A percentile compares a stretch with the other conserved stretches of the same genome.
Conservation (phyloP, 2,888 invertebrate genomes). For the Spodoptera littoralis region DNA sequence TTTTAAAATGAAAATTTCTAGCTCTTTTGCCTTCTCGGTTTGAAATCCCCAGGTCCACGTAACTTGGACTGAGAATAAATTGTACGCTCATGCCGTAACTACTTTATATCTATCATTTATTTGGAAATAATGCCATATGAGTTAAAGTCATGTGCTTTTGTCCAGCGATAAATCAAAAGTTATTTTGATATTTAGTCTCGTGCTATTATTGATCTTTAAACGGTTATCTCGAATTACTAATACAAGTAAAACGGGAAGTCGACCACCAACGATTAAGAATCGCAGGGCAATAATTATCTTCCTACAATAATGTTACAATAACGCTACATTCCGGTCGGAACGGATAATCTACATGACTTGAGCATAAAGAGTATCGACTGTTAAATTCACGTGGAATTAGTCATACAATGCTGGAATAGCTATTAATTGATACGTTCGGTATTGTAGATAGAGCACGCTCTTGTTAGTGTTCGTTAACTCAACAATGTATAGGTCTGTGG, state of each 20-base stretch:
- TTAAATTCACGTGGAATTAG: constrained; percentile 49
- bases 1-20: constrained; percentile 67
- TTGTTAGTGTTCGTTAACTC: constrained; percentile 61
- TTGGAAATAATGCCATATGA: constrained; percentile 39
- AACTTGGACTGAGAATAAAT: constrained; percentile 71
- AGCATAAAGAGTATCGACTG: constrained; percentile 36
- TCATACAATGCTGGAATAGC: constrained; percentile 50
- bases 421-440: constrained; percentile 59
- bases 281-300: constrained; percentile 35
- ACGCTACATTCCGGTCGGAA: constrained; percentile 39
- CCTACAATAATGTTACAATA: constrained; percentile 38
- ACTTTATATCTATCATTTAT: constrained; percentile 25
- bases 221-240: constrained; percentile 23
- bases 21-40: constrained; percentile 64
- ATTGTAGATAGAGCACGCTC: constrained; percentile 68
- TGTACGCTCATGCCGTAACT: constrained; percentile 48
- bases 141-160: constrained; percentile 7
- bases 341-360: constrained; percentile 37
- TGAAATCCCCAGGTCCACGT: constrained; percentile 57
- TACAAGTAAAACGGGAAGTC: constrained; percentile 32
- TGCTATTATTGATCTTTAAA: constrained; percentile 15
- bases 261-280: constrained; percentile 29
- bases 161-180: too few species aligned
- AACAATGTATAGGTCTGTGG: constrained; percentile 53
- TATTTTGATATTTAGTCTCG: constrained; percentile 3